These are phyloP conservation scores for Passer montanus DNA, from an alignment of 2,113 vertebrate genomes.

Conservation along the genomic window DNA sequence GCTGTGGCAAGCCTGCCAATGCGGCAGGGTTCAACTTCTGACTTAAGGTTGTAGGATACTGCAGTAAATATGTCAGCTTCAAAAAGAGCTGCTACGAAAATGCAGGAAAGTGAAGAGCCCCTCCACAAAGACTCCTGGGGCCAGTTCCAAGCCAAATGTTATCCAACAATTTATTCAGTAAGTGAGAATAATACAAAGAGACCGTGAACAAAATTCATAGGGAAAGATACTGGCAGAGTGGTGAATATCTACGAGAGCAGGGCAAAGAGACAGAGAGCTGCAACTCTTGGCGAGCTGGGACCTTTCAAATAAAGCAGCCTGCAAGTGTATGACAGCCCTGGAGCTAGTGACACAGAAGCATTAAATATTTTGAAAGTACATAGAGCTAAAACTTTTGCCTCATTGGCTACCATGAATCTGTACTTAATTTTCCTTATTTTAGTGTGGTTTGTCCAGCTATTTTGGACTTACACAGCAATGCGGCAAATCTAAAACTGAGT, in stretches of 20 bases:
- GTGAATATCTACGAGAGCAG: not conserved
- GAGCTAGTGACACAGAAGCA: not conserved
- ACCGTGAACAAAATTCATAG: not conserved
- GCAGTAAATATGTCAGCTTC: not conserved
- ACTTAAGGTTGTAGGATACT: not conserved
- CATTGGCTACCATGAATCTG: not conserved
- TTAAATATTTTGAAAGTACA: not conserved
- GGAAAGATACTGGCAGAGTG: not conserved
- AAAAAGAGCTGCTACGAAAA: not conserved
- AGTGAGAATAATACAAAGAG: not conserved
- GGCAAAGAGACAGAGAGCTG: not conserved
- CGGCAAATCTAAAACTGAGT: not conserved
- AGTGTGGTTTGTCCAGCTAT: not conserved
- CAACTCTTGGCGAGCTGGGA: rapidly evolving
- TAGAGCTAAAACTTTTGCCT: not conserved
- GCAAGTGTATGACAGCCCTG: not conserved
- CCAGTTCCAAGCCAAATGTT: not conserved
- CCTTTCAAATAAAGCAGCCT: not conserved
- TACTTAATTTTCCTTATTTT: not conserved
- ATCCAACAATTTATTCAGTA: not conserved
- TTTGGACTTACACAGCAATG: not conserved
- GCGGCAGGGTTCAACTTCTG: not conserved
- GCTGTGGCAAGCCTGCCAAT: not conserved
- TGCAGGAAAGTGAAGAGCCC: not conserved
- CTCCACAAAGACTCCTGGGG: not conserved